Conservation (phyloP, 2,888 invertebrate genomes). For the Morpho achilles region DNA sequence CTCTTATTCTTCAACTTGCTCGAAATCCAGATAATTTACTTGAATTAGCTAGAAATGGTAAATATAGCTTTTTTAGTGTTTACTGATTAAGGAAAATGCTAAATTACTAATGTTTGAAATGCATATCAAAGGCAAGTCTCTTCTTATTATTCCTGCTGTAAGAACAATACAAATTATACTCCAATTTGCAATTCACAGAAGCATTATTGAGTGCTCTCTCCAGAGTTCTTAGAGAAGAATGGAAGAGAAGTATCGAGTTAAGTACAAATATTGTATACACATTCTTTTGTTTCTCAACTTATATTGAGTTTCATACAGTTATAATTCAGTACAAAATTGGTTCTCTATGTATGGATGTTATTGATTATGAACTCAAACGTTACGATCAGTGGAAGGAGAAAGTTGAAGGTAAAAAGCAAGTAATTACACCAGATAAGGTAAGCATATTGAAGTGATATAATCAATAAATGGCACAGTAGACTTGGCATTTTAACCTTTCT, state of each 20-base stretch:
- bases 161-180: too few relatives aligned
- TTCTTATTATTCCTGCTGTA: too few relatives aligned
- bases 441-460: slow-evolving; percentile 16
- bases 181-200: slow-evolving; percentile 77
- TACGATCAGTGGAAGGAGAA: slow-evolving; percentile 94
- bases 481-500: too few relatives aligned
- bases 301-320: slow-evolving; percentile 95
- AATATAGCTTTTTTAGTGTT: slow-evolving; percentile 12
- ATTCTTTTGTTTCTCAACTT: slow-evolving; percentile 98
- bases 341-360: slow-evolving; percentile 96
- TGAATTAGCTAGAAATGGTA: slow-evolving; percentile 96
- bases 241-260: slow-evolving; percentile 96
- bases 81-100: too few relatives aligned
- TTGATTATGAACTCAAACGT: slow-evolving; percentile 95
- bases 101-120: too few relatives aligned
- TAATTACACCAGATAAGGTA: slow-evolving; percentile 69
- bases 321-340: slow-evolving; percentile 98
- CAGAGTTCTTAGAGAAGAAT: slow-evolving; percentile 97
- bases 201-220: slow-evolving; percentile 96
- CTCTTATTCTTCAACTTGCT: slow-evolving; percentile 93
- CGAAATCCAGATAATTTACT: slow-evolving; percentile 96
- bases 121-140: too few relatives aligned
- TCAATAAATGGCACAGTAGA: too few relatives aligned
- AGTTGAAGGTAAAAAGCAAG: slow-evolving; percentile 70
- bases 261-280: slow-evolving; percentile 98